Percentiles rank a stretch among this genome's conserved stretches.
Conservation (phyloP, 2,888 invertebrate genomes). For the Mystacides longicornis region DNA sequence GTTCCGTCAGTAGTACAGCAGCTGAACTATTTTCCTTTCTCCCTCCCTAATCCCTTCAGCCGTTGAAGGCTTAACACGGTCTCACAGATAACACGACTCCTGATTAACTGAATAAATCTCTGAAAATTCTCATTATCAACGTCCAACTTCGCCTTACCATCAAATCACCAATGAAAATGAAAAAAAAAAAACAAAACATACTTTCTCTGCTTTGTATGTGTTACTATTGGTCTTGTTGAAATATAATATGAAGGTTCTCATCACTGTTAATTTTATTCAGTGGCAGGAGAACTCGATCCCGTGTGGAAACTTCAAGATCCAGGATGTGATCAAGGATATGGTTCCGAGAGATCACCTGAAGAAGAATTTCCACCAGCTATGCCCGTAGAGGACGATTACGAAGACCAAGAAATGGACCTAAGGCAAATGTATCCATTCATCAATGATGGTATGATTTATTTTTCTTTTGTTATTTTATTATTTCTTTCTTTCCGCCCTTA, state of each 20-base stretch:
- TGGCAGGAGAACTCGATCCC: conserved; percentile 38
- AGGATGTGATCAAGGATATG: conserved; percentile 67
- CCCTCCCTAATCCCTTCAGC: neutral
- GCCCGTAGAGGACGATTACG: conserved; percentile 46
- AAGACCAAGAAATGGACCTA: conserved; percentile 53
- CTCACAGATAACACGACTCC: neutral
- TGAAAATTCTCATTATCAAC: too few species aligned
- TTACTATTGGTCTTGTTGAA: neutral
- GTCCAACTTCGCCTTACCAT: too few species aligned
- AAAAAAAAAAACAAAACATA: neutral
- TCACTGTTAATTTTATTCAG: conserved; percentile 10
- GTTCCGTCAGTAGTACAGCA: too few species aligned
- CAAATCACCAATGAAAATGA: too few species aligned
- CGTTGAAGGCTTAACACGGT: neutral
- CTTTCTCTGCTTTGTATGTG: neutral
- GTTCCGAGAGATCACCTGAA: conserved; percentile 68
- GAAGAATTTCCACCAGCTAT: conserved; percentile 66
- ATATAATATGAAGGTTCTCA: conserved; percentile 1
- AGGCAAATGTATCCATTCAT: conserved; percentile 60
- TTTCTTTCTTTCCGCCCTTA: too few species aligned
- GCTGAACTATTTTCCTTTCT: neutral
- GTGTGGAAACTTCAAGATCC: conserved; percentile 51
- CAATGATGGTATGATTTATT: conserved; percentile 52
- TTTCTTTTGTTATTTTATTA: neutral
- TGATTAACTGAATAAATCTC: neutral